phyloP scores from a whole-genome alignment of 2,113 vertebrate genomes.

The Athene cunicularia region DNA sequence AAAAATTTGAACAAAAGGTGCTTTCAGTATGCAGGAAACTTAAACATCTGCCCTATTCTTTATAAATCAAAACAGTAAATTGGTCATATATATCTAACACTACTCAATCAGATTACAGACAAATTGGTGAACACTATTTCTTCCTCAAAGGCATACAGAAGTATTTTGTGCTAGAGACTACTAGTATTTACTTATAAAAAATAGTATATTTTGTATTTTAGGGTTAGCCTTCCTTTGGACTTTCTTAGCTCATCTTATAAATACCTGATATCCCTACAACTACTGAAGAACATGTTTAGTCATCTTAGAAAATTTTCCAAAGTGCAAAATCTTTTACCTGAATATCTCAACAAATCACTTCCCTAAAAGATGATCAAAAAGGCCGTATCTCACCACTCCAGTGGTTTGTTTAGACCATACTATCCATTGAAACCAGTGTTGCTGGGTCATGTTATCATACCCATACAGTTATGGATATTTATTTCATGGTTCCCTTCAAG shows the following conservation, averaged over 20 bases:
- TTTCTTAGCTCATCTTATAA: neutral
- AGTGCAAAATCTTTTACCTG: neutral
- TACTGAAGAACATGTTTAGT: neutral
- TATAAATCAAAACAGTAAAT: neutral
- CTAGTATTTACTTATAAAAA: neutral
- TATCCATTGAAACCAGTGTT: neutral
- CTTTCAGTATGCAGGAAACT: neutral
- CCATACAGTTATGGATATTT: neutral
- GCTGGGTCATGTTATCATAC: neutral
- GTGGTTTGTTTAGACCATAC: neutral
- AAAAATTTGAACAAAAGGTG: neutral
- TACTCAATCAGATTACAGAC: neutral
- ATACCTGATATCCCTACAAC: neutral
- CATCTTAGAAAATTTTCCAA: neutral
- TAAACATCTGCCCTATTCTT: neutral
- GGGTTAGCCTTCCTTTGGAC: neutral
- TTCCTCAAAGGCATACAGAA: neutral
- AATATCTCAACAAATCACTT: neutral
- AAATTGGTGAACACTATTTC: neutral
- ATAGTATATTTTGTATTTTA: neutral
- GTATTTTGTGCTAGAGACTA: neutral
- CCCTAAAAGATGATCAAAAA: neutral
- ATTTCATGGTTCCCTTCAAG: neutral
- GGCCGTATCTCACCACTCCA: neutral
- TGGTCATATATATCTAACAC: neutral